phyloP scores from a whole-genome alignment of 2,113 vertebrate genomes.

The Calidris pugnax region DNA sequence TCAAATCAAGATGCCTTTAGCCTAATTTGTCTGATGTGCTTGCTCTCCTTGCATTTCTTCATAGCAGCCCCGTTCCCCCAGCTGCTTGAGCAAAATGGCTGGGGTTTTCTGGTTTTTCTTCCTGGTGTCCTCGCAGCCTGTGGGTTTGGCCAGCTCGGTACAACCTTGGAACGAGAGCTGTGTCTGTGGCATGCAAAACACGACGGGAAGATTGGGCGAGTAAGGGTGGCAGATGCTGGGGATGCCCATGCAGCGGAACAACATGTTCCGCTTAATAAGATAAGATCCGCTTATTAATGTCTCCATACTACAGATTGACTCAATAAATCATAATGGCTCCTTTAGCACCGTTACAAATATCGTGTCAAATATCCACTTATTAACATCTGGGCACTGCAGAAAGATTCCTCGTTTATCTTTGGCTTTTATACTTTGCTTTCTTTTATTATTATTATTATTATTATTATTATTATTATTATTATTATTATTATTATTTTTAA shows the following conservation, averaged over 20 bases:
- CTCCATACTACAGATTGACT: background rate
- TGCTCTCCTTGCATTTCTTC: background rate
- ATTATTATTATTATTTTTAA: background rate
- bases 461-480: background rate
- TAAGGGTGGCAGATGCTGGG: slow-evolving; percentile 9
- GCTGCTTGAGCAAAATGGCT: background rate
- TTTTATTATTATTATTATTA: background rate
- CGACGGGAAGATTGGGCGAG: background rate
- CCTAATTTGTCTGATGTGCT: background rate
- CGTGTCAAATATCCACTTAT: background rate
- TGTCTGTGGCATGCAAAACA: background rate
- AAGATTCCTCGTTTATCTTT: background rate
- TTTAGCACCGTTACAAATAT: background rate
- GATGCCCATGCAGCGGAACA: background rate
- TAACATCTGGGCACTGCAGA: background rate
- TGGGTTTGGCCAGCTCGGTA: background rate
- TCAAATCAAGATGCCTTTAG: slow-evolving; percentile 51
- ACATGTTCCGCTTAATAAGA: background rate
- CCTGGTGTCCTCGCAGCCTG: background rate
- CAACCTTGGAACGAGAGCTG: background rate
- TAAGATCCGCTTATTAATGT: background rate
- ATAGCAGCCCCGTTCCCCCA: background rate
- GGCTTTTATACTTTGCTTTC: background rate
- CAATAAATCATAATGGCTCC: background rate
- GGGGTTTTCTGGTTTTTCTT: background rate